Evolutionary conservation across 1,140 invertebrate species (phyloP).

Genomic region (Euwallacea fornicatus): DNA sequence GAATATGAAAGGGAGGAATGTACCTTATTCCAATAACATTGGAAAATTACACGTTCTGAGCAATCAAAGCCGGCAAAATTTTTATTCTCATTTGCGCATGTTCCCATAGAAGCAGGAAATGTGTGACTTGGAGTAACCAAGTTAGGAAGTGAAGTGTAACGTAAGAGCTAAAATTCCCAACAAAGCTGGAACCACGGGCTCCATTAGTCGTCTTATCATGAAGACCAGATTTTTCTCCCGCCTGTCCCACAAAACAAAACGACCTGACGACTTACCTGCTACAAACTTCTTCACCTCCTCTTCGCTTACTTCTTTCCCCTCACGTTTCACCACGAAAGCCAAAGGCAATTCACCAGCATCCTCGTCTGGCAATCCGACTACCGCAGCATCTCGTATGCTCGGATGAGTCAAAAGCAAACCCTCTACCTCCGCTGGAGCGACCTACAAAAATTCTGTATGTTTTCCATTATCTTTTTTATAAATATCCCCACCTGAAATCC

Average conservation of each 20-base stretch:
- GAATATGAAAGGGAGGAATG: no score
- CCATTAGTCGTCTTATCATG: background rate
- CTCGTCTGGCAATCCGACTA: conserved; percentile 72
- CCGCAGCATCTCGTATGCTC: conserved; percentile 70
- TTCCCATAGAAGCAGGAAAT: no score
- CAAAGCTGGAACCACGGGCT: no score
- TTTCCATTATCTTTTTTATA: background rate
- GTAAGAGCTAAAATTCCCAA: no score
- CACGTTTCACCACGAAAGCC: conserved; percentile 64
- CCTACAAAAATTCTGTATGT: conserved; percentile 53
- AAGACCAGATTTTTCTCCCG: background rate
- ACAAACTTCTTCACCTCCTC: conserved; percentile 54
- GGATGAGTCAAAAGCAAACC: conserved; percentile 70
- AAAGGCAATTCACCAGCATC: conserved; percentile 68
- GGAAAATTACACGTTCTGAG: no score
- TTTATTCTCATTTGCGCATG: no score
- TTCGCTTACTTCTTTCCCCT: conserved; percentile 47
- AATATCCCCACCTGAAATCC: conserved; percentile 41
- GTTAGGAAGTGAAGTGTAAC: no score
- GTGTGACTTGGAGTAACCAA: no score
- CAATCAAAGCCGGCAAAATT: no score
- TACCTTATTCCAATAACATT: no score
- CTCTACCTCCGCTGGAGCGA: conserved; percentile 80
- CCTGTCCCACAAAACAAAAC: background rate
- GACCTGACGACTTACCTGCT: conserved; percentile 36